Evolutionary conservation across 1,140 invertebrate species (phyloP).

Genomic region (Macrostomum lignano): DNA sequence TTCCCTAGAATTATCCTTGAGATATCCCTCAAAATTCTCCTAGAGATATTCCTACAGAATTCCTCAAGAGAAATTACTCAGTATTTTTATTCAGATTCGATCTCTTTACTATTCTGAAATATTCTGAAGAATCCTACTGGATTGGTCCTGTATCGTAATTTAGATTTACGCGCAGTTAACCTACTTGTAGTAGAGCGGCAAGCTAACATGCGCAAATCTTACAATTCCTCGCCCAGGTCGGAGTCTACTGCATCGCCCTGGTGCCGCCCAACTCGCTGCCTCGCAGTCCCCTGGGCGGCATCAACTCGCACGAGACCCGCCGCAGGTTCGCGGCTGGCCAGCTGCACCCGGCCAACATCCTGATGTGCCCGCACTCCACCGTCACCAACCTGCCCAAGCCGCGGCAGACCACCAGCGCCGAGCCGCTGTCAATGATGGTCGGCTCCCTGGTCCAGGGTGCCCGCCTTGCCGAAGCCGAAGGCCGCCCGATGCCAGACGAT

Average conservation of each 20-base stretch:
- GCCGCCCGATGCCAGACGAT: slow-evolving; percentile 34
- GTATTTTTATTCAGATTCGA: no score
- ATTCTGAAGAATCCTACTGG: no score
- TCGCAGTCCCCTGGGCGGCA: slow-evolving; percentile 69
- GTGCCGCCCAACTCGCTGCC: slow-evolving; percentile 91
- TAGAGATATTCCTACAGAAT: no score
- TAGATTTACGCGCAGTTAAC: no score
- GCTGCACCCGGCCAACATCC: slow-evolving; percentile 85
- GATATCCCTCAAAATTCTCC: no score
- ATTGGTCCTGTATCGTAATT: no score
- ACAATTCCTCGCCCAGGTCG: no score
- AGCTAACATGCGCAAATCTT: no score
- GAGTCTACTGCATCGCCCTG: slow-evolving; percentile 81
- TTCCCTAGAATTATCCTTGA: no score
- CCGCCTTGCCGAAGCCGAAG: slow-evolving; percentile 67
- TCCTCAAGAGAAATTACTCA: no score
- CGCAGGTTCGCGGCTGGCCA: slow-evolving; percentile 74
- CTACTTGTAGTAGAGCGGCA: no score
- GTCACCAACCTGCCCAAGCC: slow-evolving; percentile 97
- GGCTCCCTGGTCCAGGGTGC: slow-evolving; percentile 86
- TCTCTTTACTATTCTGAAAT: no score
- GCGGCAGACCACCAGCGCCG: slow-evolving; percentile 47
- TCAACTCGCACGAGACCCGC: slow-evolving; percentile 83
- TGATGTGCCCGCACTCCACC: slow-evolving; percentile 98
- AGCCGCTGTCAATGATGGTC: slow-evolving; percentile 94